Percentiles rank a stretch among this genome's conserved stretches.
Evolutionary conservation across 2,797 vertebrate species (phyloP).

Genomic region (Hemibagrus guttatus): DNA sequence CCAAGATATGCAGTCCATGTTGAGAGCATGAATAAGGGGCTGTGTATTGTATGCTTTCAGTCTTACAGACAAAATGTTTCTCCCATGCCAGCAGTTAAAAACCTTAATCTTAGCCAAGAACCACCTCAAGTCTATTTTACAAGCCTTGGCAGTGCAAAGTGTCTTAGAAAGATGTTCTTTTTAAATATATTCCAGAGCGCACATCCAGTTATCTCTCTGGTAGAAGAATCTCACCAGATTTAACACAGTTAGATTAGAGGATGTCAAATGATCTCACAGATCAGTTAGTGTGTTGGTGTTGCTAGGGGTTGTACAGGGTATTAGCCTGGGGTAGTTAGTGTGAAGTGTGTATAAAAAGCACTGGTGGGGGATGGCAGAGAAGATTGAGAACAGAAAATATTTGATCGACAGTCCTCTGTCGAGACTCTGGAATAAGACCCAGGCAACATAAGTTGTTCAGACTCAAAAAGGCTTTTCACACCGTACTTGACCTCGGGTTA

Average conservation of each 20-base stretch:
- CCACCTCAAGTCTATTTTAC: neutral
- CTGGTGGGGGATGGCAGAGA: no score
- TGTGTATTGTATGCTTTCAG: neutral
- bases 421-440: neutral
- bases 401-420: neutral
- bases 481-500: no score
- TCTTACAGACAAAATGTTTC: neutral
- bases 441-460: neutral
- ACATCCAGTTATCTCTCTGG: neutral
- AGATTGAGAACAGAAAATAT: neutral
- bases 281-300: neutral
- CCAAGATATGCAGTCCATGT: neutral
- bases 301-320: neutral
- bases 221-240: neutral
- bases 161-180: neutral
- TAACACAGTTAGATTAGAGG: neutral
- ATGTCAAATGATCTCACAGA: neutral
- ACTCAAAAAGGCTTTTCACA: neutral
- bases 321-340: neutral
- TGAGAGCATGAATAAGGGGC: neutral
- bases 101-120: neutral
- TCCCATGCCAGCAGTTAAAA: neutral
- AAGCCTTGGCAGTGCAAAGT: neutral
- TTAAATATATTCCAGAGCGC: neutral
- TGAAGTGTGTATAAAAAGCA: neutral